A percentile compares a stretch with the other conserved stretches of the same genome.
Evolutionary conservation across 2,113 vertebrate species (phyloP).

Genomic region (Macquaria ambigua): DNA sequence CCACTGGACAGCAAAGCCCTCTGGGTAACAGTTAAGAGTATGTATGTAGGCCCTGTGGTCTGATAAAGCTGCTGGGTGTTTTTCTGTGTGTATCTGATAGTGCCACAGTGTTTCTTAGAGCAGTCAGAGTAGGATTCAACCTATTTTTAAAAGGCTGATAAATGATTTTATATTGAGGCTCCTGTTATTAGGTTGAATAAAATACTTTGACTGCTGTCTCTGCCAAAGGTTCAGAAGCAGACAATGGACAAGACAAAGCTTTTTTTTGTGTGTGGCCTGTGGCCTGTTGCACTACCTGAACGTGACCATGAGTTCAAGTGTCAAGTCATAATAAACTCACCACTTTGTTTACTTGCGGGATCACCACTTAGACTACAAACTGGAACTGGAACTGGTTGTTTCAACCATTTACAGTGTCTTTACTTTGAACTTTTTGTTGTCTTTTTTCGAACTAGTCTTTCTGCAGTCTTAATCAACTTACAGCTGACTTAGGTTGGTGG

Average conservation of each 20-base stretch:
- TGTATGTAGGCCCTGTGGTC: neutral
- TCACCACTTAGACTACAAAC: neutral
- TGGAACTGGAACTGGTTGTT: too few relatives aligned
- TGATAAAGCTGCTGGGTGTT: neutral
- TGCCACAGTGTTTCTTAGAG: neutral
- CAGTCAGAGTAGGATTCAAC: neutral
- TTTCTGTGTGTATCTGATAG: neutral
- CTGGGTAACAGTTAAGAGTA: conserved; percentile 8
- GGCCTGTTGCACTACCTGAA: neutral
- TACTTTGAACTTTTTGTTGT: too few relatives aligned
- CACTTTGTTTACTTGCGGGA: neutral
- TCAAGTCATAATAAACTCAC: neutral
- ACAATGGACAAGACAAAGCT: too few relatives aligned
- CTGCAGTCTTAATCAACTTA: too few relatives aligned
- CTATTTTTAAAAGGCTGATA: neutral
- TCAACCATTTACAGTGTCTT: too few relatives aligned
- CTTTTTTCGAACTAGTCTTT: too few relatives aligned
- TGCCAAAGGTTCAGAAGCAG: neutral
- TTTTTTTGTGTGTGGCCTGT: neutral
- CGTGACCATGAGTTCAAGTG: neutral
- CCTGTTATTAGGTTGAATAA: neutral
- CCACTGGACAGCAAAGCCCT: conserved; percentile 1
- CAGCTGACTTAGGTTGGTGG: too few relatives aligned
- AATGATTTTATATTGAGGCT: neutral
- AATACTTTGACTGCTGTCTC: neutral